Evolutionary conservation across 2,113 vertebrate genomes (phyloP).

Genomic region (Cochlearius cochlearius): DNA sequence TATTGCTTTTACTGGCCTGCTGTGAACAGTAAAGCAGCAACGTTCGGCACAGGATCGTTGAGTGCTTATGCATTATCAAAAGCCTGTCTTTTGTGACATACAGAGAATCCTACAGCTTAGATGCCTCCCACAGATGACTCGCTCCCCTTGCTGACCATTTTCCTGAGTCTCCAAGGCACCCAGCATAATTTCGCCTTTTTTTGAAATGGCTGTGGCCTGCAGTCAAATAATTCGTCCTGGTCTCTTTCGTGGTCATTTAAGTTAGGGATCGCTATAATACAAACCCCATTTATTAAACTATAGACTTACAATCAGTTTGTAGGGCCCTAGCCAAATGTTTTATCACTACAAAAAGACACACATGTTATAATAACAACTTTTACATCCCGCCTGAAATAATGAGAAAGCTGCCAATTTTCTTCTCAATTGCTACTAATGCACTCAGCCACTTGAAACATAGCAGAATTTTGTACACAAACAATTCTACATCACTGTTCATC

Average conservation of each 20-base stretch:
- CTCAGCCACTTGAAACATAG: neutral
- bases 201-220: neutral
- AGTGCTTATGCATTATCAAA: neutral
- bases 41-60: neutral
- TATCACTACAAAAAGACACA: neutral
- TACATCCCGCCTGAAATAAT: neutral
- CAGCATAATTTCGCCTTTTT: neutral
- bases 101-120: neutral
- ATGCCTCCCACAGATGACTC: neutral
- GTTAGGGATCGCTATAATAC: neutral
- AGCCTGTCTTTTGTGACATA: neutral
- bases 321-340: neutral
- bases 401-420: neutral
- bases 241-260: neutral
- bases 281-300: neutral
- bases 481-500: neutral
- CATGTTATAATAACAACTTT: neutral
- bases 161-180: neutral
- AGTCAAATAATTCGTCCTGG: neutral
- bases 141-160: neutral
- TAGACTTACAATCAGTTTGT: neutral
- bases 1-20: neutral
- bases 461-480: neutral
- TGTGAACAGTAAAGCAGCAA: neutral
- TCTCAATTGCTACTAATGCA: neutral